Evolutionary conservation across 2,113 vertebrate species (phyloP).

Genomic region (Willisornis vidua): DNA sequence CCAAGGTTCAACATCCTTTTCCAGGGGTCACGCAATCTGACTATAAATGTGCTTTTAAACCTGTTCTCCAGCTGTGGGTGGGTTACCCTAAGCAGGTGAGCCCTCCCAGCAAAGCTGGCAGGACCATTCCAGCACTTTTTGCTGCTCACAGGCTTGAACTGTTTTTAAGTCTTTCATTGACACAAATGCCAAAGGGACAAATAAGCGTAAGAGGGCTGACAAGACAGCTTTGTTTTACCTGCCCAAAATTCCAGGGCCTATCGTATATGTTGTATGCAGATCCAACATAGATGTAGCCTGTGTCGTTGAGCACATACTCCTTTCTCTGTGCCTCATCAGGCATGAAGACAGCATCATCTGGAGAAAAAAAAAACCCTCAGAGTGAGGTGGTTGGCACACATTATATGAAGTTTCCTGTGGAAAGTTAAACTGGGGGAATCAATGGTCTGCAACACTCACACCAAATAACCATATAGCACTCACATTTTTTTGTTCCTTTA

Average conservation of each 20-base stretch:
- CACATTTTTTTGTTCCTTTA: background rate
- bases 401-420: background rate
- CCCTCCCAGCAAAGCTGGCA: background rate
- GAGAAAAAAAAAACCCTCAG: background rate
- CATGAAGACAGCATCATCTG: slow-evolving; percentile 68
- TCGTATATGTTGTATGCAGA: slow-evolving; percentile 1
- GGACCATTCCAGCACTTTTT: background rate
- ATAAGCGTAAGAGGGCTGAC: rapidly evolving
- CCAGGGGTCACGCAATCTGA: background rate
- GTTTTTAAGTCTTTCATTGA: background rate
- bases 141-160: background rate
- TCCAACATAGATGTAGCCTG: slow-evolving; percentile 71
- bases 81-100: background rate
- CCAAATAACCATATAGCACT: background rate
- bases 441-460: background rate
- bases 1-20: background rate
- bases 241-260: slow-evolving; percentile 76
- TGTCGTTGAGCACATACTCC: slow-evolving; percentile 71
- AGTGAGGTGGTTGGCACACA: background rate
- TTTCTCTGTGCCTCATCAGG: background rate
- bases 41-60: background rate
- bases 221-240: slow-evolving; percentile 46
- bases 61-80: background rate
- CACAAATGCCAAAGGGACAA: background rate
- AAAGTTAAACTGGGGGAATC: background rate